Evolutionary conservation across 2,888 invertebrate genomes (phyloP), one percentile per base, ranked within the genome.

Genomic region (Myathropa florea): DNA sequence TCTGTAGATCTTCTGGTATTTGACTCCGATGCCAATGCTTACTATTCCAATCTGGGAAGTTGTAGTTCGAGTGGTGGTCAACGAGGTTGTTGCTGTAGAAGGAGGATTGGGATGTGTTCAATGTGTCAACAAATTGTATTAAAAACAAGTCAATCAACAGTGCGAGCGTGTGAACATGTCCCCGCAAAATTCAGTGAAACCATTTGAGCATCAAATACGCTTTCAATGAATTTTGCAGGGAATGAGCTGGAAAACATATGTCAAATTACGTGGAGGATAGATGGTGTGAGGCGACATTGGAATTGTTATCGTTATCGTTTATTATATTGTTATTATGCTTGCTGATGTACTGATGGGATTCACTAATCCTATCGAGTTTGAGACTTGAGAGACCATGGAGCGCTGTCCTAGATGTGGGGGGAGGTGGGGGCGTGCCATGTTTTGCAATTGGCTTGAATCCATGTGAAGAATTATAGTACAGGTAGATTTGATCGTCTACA

Each of bases 401-500:
- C 78, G 86, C 64, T 73, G 77, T 65, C 73, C 78, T 82, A 70
- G 81, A 28, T 72, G 57, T 23, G 3, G 81, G 63, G 59, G 76
- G 71, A 72, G 63, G n/a, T n/a, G n/a, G 76, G 53, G 72, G 76
- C 82, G 81, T 85, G 85, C 63, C 67, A 77, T 67, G 63, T 77
- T 77, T 85, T 64, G 57, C 72, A 63, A 72, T 73, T 68, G 77
- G 12, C 67, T 81, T 85, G 4, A 81, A 61, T 82, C 77, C 85
- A 30, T 64, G 65, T 33, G 81, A 61, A 67, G 60, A 65, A 63
- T 85, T 76, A 64, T 77, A 81, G 73, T 85, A 65, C 67, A 85
- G 53, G 53, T 76, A 81, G 53, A 85, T 72, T 65, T 81, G 55
- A 77, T 85, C 85, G 33, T 82, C 84, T 81, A 72, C 70, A 71